These are phyloP conservation scores for Vidua macroura DNA, from an alignment of 2,113 vertebrate genomes.

Conservation along the genomic window DNA sequence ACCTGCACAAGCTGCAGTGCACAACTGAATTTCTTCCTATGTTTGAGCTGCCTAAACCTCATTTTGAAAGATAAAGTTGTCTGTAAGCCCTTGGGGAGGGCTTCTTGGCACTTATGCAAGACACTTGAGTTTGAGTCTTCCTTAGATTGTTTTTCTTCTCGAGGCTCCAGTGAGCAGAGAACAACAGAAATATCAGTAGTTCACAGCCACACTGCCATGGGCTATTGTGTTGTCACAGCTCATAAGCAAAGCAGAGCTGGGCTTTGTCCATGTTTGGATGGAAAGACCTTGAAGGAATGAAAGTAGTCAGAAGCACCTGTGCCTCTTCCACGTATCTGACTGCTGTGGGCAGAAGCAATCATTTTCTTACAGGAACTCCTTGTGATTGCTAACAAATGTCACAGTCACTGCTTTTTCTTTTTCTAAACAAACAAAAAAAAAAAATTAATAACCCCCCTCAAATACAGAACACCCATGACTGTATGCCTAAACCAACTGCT, in stretches of 20 bases:
- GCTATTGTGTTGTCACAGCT: slow-evolving; percentile 7
- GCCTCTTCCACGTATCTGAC: background rate
- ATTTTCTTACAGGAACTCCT: background rate
- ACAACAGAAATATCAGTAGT: slow-evolving; percentile 29
- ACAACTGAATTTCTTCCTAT: background rate
- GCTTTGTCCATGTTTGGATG: background rate
- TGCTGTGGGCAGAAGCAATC: background rate
- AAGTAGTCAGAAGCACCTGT: slow-evolving; percentile 5
- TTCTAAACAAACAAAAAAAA: background rate
- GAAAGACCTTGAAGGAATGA: slow-evolving; percentile 11
- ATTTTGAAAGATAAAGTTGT: background rate
- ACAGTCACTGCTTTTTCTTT: background rate
- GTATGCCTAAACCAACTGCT: background rate
- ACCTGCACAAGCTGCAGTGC: rapidly evolving
- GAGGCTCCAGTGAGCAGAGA: background rate
- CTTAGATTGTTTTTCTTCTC: slow-evolving; percentile 1
- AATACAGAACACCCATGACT: background rate
- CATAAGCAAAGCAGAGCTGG: slow-evolving; percentile 17
- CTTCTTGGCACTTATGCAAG: background rate
- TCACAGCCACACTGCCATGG: background rate
- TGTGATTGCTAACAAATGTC: slow-evolving; percentile 9
- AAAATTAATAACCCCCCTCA: too few species aligned
- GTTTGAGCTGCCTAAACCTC: background rate
- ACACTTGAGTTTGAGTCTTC: background rate
- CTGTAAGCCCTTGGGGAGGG: background rate